Conservation (phyloP, 1,140 invertebrate genomes). For the Bactericera cockerelli region DNA sequence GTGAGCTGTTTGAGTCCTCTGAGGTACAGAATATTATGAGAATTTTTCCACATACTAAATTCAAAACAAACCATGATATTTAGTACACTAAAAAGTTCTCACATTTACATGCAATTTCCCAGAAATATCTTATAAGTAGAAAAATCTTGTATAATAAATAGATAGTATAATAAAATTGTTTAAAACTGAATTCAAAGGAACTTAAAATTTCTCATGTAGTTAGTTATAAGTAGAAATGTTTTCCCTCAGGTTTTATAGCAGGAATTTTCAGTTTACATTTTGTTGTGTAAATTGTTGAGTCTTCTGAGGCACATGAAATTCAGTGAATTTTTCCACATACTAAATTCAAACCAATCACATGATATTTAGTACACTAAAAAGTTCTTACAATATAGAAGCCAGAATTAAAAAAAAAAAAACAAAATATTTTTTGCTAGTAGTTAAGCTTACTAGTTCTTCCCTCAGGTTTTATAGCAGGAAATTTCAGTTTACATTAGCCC, state of each 20-base stretch:
- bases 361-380: slow-evolving; percentile 6
- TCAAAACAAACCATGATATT: not conserved
- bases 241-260: slow-evolving; percentile 1
- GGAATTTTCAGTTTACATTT: not conserved
- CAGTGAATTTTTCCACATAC: slow-evolving; percentile 5
- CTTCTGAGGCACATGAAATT: not conserved
- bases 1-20: slow-evolving; percentile 4
- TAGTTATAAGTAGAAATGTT: too few relatives aligned
- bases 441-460: too few relatives aligned
- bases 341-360: not conserved
- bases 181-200: too few relatives aligned
- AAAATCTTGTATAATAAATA: too few relatives aligned
- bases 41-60: slow-evolving; percentile 8
- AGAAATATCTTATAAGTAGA: too few relatives aligned
- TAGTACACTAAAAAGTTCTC: not conserved
- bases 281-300: not conserved
- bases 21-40: not conserved
- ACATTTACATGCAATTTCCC: not conserved
- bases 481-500: not conserved
- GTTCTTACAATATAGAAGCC: not conserved
- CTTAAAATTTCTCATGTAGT: too few relatives aligned
- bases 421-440: too few relatives aligned
- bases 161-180: too few relatives aligned
- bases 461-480: slow-evolving; percentile 1
- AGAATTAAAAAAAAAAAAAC: too few relatives aligned